Conservation (phyloP, 2,888 invertebrate species). For the Bimastos eiseni region DNA sequence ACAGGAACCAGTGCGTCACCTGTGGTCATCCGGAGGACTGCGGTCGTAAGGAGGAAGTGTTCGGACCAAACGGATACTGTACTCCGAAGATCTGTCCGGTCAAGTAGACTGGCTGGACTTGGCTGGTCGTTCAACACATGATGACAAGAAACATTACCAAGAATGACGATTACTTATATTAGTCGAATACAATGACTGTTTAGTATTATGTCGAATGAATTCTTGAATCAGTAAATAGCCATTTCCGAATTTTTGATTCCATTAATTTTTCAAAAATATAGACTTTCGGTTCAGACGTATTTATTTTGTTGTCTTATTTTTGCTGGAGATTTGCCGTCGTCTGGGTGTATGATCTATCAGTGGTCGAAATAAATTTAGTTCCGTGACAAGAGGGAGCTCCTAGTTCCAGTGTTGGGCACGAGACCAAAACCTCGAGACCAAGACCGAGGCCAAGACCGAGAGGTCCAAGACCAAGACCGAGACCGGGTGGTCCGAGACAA, state of each 20-base stretch:
- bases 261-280: background rate
- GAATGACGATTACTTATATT: too few species aligned
- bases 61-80: background rate
- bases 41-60: background rate
- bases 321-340: background rate
- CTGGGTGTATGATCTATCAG: too few species aligned
- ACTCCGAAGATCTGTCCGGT: background rate
- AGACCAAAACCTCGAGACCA: too few species aligned
- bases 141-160: too few species aligned
- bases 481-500: too few species aligned
- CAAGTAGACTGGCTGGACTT: too few species aligned
- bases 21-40: constrained; percentile 14
- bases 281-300: background rate
- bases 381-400: too few species aligned
- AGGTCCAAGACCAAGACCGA: too few species aligned
- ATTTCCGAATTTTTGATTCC: background rate
- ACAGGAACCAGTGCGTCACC: constrained; percentile 23
- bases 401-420: too few species aligned
- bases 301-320: background rate
- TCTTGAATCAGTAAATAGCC: background rate
- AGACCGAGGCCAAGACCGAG: too few species aligned
- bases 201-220: background rate
- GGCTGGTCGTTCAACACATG: background rate
- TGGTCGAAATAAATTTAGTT: too few species aligned
- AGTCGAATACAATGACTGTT: too few species aligned